Conservation (phyloP, 2,113 vertebrate genomes). For the Carassius carassius region DNA sequence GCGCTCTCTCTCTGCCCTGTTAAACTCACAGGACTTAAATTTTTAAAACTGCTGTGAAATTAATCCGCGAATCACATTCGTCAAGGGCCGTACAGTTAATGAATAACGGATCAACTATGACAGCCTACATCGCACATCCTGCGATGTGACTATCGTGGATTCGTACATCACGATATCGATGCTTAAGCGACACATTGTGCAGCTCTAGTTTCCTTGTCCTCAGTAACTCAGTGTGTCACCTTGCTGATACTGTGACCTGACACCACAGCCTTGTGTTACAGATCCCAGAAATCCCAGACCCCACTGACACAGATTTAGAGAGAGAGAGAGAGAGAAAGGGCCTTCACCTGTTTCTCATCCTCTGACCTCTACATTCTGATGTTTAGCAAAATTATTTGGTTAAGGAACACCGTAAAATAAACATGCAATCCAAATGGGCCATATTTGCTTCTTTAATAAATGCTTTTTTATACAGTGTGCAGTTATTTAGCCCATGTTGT, state of each 20-base stretch:
- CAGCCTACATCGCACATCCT: too few species aligned
- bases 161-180: too few species aligned
- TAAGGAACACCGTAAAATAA: neutral
- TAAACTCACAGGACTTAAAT: too few species aligned
- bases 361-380: neutral
- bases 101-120: too few species aligned
- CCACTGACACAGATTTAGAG: conserved; percentile 32
- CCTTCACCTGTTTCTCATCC: neutral
- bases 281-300: conserved; percentile 22
- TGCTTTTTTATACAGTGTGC: neutral
- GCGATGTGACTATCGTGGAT: too few species aligned
- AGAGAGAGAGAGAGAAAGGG: conserved; percentile 7
- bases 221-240: conserved; percentile 18
- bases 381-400: neutral
- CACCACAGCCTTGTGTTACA: conserved; percentile 28
- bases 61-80: too few species aligned
- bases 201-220: conserved; percentile 32
- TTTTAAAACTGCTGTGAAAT: too few species aligned
- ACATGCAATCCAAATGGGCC: neutral
- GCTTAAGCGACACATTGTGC: too few species aligned
- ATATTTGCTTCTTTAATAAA: neutral
- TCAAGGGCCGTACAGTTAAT: too few species aligned
- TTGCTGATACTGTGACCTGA: conserved; percentile 29
- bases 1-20: too few species aligned
- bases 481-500: neutral